phyloP scores from a whole-genome alignment of 2,888 invertebrate species.

The Neoitamus cyanurus region DNA sequence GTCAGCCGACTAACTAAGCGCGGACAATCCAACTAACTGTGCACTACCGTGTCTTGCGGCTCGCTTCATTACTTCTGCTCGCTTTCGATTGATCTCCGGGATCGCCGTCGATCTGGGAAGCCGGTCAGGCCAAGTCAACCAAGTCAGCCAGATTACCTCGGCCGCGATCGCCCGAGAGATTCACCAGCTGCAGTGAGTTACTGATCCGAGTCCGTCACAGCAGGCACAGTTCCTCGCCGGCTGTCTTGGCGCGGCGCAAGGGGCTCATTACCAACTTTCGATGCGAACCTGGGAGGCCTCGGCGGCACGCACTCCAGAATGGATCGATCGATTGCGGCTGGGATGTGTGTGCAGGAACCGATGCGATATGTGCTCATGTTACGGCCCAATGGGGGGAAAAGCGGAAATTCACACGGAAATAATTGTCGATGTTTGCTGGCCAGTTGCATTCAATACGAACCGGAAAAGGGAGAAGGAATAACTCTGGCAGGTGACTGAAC shows the following conservation, averaged over 20 bases:
- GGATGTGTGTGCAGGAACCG: too few species aligned
- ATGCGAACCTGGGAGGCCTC: conserved; percentile 28
- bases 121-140: neutral
- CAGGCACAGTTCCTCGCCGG: neutral
- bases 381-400: conserved; percentile 15
- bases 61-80: conserved; percentile 26
- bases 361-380: neutral
- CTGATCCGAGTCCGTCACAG: conserved; percentile 29
- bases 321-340: neutral
- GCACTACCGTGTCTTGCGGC: neutral
- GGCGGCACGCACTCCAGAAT: neutral
- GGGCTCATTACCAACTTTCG: conserved; percentile 25
- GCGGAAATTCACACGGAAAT: conserved; percentile 39
- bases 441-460: neutral
- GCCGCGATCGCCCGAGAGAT: neutral
- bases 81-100: conserved; percentile 34
- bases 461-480: neutral
- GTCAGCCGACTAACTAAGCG: conserved; percentile 13
- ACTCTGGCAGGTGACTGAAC: neutral
- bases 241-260: neutral
- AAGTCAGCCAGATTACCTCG: neutral
- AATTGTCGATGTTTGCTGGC: neutral
- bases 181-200: conserved; percentile 15
- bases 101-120: neutral
- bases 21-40: conserved; percentile 24